phyloP scores from a whole-genome alignment of 2,113 vertebrate genomes.

The Craseonycteris thonglongyai region DNA sequence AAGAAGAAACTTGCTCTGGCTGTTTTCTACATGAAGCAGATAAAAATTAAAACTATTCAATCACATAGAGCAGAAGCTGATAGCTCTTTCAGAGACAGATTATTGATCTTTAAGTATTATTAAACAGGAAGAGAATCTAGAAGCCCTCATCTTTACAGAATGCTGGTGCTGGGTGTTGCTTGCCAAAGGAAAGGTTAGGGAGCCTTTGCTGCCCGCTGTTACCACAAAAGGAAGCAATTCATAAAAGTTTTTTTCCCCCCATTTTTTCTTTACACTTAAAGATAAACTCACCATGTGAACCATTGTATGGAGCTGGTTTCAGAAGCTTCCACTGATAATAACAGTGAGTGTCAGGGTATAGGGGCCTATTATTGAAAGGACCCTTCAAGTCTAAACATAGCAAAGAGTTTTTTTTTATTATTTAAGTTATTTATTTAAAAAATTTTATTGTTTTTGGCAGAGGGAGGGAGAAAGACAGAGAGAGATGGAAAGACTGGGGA shows the following conservation, averaged over 20 bases:
- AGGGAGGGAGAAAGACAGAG: no score
- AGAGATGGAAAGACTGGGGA: no score
- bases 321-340: background rate
- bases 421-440: no score
- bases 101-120: background rate
- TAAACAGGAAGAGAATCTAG: background rate
- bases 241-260: fast-evolving
- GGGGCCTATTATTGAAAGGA: background rate
- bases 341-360: background rate
- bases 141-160: background rate
- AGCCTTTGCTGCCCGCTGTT: background rate
- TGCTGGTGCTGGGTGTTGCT: background rate
- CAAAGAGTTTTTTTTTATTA: no score
- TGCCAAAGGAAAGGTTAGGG: background rate
- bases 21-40: background rate
- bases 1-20: background rate
- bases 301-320: background rate
- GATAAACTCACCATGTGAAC: background rate
- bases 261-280: background rate
- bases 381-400: fast-evolving
- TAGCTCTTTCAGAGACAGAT: background rate
- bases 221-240: background rate
- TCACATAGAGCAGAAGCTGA: background rate
- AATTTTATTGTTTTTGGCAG: no score
- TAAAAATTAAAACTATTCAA: background rate